A percentile compares a stretch with the other conserved stretches of the same genome.
phyloP scores from a whole-genome alignment of 2,797 vertebrate genomes.

The Streptopelia turtur region DNA sequence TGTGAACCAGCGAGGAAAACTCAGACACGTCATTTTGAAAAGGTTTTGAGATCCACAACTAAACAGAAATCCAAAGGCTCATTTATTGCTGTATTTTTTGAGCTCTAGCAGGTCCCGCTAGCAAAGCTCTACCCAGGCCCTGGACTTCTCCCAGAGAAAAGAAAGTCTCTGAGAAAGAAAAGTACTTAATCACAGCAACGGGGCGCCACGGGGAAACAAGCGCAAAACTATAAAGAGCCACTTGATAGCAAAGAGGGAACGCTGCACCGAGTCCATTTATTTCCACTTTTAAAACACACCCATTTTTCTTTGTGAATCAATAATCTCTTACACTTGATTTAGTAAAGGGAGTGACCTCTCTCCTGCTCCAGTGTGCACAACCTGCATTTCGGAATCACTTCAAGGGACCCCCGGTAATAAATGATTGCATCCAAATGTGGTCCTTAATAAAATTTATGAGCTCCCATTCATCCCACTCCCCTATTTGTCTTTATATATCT shows the following conservation, averaged over 20 bases:
- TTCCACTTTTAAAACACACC: not conserved
- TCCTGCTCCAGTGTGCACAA: not conserved
- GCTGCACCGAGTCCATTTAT: not conserved
- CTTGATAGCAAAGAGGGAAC: not conserved
- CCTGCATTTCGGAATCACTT: slow-evolving; percentile 32
- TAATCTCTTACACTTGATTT: slow-evolving; percentile 36
- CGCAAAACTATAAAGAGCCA: not conserved
- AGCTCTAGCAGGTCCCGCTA: not conserved
- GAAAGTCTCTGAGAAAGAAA: not conserved
- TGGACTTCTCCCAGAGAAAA: not conserved
- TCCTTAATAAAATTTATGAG: slow-evolving; percentile 69
- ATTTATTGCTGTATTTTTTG: not conserved
- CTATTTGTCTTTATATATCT: slow-evolving; percentile 77
- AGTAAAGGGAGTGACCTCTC: slow-evolving; percentile 39
- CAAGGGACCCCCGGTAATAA: slow-evolving; percentile 46
- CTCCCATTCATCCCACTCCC: slow-evolving; percentile 39
- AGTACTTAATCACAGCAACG: not conserved
- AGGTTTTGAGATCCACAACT: rapidly evolving
- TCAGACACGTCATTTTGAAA: rapidly evolving
- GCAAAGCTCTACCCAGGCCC: not conserved
- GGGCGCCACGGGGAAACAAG: not conserved
- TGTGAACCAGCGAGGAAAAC: rapidly evolving
- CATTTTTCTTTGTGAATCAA: slow-evolving; percentile 55
- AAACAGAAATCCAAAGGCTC: not conserved
- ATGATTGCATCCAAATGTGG: slow-evolving; percentile 44